Conservation (phyloP, 2,888 invertebrate species). For the Eurytoma adleriae region DNA sequence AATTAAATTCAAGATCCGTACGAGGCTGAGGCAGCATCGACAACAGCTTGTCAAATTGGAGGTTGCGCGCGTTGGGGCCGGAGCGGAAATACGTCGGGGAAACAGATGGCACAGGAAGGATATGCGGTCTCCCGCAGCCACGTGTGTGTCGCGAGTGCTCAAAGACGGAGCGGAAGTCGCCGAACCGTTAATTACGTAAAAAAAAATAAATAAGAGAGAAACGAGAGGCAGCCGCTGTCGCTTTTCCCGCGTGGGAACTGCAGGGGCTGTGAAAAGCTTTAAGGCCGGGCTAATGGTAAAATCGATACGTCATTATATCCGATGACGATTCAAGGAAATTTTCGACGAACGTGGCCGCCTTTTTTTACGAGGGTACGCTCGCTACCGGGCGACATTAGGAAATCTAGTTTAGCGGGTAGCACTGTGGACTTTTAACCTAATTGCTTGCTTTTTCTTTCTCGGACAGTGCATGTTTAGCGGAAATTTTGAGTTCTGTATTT, state of each 20-base stretch:
- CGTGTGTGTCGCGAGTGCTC: slow-evolving; percentile 10
- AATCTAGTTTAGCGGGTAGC: too few relatives aligned
- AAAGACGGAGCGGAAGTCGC: slow-evolving; percentile 38
- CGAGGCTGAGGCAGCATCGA: not conserved
- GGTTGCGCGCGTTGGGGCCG: not conserved
- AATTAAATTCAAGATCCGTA: not conserved
- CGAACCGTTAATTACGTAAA: slow-evolving; percentile 45
- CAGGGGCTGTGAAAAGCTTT: not conserved
- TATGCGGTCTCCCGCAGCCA: slow-evolving; percentile 66
- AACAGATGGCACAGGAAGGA: slow-evolving; percentile 70
- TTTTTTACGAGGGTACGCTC: too few relatives aligned
- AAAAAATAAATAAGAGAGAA: slow-evolving; percentile 22
- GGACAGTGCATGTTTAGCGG: too few relatives aligned
- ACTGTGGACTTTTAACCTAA: too few relatives aligned
- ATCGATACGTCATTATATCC: too few relatives aligned
- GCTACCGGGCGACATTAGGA: too few relatives aligned
- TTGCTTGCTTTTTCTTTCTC: too few relatives aligned
- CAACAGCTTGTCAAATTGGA: not conserved
- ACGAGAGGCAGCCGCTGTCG: not conserved
- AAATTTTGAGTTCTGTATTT: too few relatives aligned
- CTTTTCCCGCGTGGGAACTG: not conserved
- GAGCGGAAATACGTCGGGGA: slow-evolving; percentile 54
- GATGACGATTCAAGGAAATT: too few relatives aligned
- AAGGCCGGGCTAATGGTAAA: not conserved
- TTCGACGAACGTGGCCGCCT: too few relatives aligned